Evolutionary conservation across 2,888 invertebrate species (phyloP).

Genomic region (Eupithecia abbreviata): DNA sequence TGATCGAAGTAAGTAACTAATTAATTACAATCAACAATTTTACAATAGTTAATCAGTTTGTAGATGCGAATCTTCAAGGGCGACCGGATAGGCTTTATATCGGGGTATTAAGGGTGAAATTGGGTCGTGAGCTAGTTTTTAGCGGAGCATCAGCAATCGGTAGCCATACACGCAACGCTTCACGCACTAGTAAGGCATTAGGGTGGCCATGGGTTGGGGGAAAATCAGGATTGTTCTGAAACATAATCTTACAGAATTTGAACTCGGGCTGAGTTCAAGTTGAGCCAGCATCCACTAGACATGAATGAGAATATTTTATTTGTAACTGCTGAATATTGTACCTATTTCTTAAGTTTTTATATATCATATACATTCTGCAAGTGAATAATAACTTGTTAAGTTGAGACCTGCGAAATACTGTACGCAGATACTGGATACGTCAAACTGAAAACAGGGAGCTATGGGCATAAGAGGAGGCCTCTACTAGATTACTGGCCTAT

Average conservation of each 20-base stretch:
- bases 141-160: conserved; percentile 33
- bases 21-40: conserved; percentile 2
- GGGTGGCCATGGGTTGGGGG: conserved; percentile 46
- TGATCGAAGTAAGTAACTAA: neutral
- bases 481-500: no score
- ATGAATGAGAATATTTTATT: no score
- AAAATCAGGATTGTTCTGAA: conserved; percentile 7
- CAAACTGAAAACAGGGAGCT: no score
- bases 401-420: no score
- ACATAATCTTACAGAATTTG: neutral
- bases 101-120: conserved; percentile 38
- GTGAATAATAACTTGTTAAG: no score
- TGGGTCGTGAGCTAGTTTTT: conserved; percentile 30
- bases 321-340: no score
- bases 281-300: no score
- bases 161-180: conserved; percentile 58
- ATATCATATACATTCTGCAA: no score
- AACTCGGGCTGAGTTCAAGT: no score
- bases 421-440: no score
- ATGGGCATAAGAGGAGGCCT: no score
- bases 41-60: conserved; percentile 41
- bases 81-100: conserved; percentile 29
- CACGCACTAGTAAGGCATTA: conserved; percentile 66
- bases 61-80: conserved; percentile 31
- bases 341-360: no score